Evolutionary conservation across 2,797 vertebrate species (phyloP).

Genomic region (Chromis chromis): DNA sequence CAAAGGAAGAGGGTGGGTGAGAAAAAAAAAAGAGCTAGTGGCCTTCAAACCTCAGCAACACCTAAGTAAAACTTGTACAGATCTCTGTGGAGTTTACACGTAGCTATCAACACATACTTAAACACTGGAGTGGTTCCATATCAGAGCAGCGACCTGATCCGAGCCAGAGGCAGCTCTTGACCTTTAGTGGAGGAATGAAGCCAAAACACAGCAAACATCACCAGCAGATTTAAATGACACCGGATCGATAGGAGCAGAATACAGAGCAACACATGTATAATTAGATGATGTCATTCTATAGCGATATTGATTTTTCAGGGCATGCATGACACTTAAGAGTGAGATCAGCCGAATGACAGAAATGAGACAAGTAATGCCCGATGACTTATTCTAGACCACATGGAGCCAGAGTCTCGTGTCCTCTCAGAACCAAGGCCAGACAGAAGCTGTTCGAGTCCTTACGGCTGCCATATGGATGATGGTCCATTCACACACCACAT

Average conservation of each 20-base stretch:
- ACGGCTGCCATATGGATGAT: slow-evolving; percentile 62
- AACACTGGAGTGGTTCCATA: slow-evolving; percentile 64
- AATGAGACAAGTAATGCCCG: slow-evolving; percentile 37
- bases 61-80: slow-evolving; percentile 40
- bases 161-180: slow-evolving; percentile 48
- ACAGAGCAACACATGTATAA: slow-evolving; percentile 21
- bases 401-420: slow-evolving; percentile 54
- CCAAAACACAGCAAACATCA: slow-evolving; percentile 19
- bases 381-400: slow-evolving; percentile 67
- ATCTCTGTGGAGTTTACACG: slow-evolving; percentile 47
- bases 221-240: background rate
- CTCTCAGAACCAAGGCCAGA: slow-evolving; percentile 70
- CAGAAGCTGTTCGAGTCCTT: slow-evolving; percentile 68
- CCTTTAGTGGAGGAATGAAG: slow-evolving; percentile 31
- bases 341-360: slow-evolving; percentile 57
- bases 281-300: slow-evolving; percentile 33
- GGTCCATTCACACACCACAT: slow-evolving; percentile 38
- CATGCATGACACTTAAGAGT: slow-evolving; percentile 28
- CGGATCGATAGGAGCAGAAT: slow-evolving; percentile 5
- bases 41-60: slow-evolving; percentile 42
- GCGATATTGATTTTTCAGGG: slow-evolving; percentile 43
- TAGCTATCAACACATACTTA: slow-evolving; percentile 60
- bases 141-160: slow-evolving; percentile 52
- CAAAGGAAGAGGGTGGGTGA: slow-evolving; percentile 1
- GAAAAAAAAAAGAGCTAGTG: background rate